Conservation (phyloP, 2,888 invertebrate species). For the Lithophane semibrunnea region DNA sequence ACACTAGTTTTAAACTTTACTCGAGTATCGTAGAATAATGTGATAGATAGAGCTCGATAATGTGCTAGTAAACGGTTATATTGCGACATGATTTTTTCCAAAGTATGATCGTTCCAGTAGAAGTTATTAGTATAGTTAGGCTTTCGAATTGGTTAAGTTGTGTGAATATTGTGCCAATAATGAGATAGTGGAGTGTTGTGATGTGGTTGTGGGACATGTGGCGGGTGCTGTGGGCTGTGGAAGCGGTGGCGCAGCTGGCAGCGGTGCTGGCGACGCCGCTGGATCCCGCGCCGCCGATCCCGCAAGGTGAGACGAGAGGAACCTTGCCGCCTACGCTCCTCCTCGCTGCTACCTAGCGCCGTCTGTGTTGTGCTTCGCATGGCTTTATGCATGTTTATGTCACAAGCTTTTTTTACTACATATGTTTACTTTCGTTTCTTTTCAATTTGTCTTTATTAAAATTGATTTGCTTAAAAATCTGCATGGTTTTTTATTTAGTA, state of each 20-base stretch:
- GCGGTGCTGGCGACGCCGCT: slow-evolving; percentile 84
- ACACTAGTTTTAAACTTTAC: slow-evolving; percentile 79
- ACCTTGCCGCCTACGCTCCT: slow-evolving; percentile 83
- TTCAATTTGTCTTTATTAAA: slow-evolving; percentile 36
- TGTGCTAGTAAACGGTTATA: slow-evolving; percentile 73
- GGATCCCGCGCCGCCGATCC: slow-evolving; percentile 82
- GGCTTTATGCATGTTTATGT: slow-evolving; percentile 68
- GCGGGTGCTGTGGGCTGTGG: slow-evolving; percentile 87
- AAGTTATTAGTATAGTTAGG: slow-evolving; percentile 88
- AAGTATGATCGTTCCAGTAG: slow-evolving; percentile 90
- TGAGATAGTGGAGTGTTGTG: slow-evolving; percentile 90
- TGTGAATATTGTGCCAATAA: slow-evolving; percentile 90
- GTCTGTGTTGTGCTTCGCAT: slow-evolving; percentile 74
- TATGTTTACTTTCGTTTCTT: slow-evolving; percentile 32
- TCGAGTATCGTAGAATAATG: slow-evolving; percentile 80
- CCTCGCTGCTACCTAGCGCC: slow-evolving; percentile 48
- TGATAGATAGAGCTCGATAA: slow-evolving; percentile 78
- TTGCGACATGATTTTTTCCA: slow-evolving; percentile 85
- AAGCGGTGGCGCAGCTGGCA: slow-evolving; percentile 83
- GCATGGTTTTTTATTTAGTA: slow-evolving; percentile 47
- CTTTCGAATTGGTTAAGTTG: slow-evolving; percentile 88
- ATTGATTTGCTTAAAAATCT: slow-evolving; percentile 13
- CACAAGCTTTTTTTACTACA: slow-evolving; percentile 11
- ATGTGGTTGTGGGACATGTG: slow-evolving; percentile 90
- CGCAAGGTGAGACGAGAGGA: slow-evolving; percentile 87